Evolutionary conservation across 1,140 invertebrate species (phyloP).

Genomic region (Mycetomoellerius zeteki): DNA sequence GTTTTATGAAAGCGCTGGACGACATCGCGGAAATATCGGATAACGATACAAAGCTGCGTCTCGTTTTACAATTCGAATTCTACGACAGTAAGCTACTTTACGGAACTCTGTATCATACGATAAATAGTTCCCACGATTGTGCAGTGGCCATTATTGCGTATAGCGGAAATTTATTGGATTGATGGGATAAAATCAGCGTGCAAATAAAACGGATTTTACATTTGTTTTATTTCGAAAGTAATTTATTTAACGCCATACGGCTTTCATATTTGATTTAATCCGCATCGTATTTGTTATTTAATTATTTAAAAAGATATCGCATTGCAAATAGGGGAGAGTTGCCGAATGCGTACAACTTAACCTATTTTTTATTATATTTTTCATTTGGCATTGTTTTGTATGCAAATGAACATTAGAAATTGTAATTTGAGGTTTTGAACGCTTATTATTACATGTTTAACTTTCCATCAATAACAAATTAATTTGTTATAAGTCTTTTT

Average conservation of each 20-base stretch:
- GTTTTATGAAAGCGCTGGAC: slow-evolving; percentile 7
- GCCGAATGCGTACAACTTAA: too few species aligned
- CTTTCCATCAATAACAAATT: too few species aligned
- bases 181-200: slow-evolving; percentile 34
- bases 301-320: slow-evolving; percentile 38
- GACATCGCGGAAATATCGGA: slow-evolving; percentile 43
- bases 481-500: too few species aligned
- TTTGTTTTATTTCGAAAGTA: slow-evolving; percentile 27
- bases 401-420: too few species aligned
- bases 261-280: background rate
- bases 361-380: too few species aligned
- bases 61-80: slow-evolving; percentile 54
- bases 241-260: slow-evolving; percentile 40
- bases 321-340: too few species aligned
- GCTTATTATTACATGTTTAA: too few species aligned
- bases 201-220: slow-evolving; percentile 26
- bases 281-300: slow-evolving; percentile 12
- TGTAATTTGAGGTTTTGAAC: too few species aligned
- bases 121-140: slow-evolving; percentile 6
- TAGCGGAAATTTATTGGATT: slow-evolving; percentile 12
- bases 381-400: too few species aligned
- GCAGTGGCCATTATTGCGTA: background rate
- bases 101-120: slow-evolving; percentile 39
- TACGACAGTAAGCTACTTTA: slow-evolving; percentile 35
- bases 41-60: slow-evolving; percentile 33